A percentile compares a stretch with the other conserved stretches of the same genome.
Evolutionary conservation across 2,797 vertebrate species (phyloP).

Genomic region (Semotilus atromaculatus): DNA sequence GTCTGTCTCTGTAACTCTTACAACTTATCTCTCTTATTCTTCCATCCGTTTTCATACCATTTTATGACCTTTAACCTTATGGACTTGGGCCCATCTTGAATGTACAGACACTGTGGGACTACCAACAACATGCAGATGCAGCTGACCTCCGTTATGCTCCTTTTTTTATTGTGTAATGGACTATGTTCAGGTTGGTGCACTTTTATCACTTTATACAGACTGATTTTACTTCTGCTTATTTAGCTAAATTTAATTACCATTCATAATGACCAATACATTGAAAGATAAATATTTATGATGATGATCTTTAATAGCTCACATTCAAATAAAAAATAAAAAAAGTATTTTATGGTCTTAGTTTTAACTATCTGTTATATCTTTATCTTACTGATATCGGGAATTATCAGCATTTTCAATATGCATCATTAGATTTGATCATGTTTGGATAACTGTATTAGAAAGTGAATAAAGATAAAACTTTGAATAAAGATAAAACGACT

Average conservation of each 20-base stretch:
- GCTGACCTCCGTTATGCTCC: conserved; percentile 84
- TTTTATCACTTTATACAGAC: conserved; percentile 13
- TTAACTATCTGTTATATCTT: background rate
- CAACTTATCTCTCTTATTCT: conserved; percentile 27
- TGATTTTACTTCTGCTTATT: background rate
- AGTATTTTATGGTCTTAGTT: background rate
- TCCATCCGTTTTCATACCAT: background rate
- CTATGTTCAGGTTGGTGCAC: conserved; percentile 86
- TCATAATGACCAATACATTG: background rate
- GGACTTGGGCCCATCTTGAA: conserved; percentile 73
- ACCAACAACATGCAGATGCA: conserved; percentile 81
- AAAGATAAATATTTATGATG: background rate
- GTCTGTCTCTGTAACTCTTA: conserved; percentile 7
- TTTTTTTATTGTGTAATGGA: conserved; percentile 84
- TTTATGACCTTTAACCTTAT: conserved; percentile 70
- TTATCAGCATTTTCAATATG: background rate
- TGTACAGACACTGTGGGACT: conserved; percentile 62
- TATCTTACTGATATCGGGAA: background rate
- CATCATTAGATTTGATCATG: background rate
- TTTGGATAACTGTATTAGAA: background rate
- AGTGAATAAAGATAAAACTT: background rate
- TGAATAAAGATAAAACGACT: background rate
- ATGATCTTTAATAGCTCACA: background rate
- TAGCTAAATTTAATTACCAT: background rate
- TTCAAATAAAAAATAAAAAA: background rate